Percentiles rank a stretch among this genome's conserved stretches.
These are phyloP conservation scores for Nanorana parkeri DNA, from an alignment of 2,113 vertebrate species.

Conservation along the genomic window DNA sequence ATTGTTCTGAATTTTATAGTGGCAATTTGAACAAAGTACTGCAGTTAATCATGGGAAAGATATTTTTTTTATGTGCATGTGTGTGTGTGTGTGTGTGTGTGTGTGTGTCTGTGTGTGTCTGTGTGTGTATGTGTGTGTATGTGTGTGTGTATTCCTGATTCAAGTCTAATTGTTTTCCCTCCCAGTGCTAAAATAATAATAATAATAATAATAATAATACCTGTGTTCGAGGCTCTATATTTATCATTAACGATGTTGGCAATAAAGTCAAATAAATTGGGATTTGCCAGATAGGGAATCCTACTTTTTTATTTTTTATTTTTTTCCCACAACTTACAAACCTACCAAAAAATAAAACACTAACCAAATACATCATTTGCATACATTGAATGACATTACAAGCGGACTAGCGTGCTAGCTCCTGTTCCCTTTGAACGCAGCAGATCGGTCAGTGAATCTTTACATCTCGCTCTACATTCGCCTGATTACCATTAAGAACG, in stretches of 20 bases:
- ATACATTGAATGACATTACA: constrained; percentile 92
- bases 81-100: constrained; percentile 62
- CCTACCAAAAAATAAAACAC: constrained; percentile 83
- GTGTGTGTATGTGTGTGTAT: constrained; percentile 62
- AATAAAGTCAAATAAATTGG: constrained; percentile 88
- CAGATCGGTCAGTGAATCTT: constrained; percentile 3
- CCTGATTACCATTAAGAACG: too few species aligned
- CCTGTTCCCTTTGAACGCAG: not conserved
- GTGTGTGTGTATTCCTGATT: constrained; percentile 89
- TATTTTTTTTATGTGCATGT: constrained; percentile 68
- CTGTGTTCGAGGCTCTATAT: constrained; percentile 85
- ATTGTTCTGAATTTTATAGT: constrained; percentile 99
- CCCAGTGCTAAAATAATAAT: constrained; percentile 78
- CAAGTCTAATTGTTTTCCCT: constrained; percentile 91
- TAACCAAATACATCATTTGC: constrained; percentile 91
- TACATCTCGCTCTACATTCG: too few species aligned
- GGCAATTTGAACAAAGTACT: constrained; percentile 98
- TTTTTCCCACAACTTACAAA: constrained; percentile 75
- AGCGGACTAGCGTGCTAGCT: not conserved
- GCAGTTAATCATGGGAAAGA: constrained; percentile 92
- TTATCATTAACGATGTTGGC: constrained; percentile 87
- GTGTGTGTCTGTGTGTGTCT: constrained; percentile 68
- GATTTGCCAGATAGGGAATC: constrained; percentile 84
- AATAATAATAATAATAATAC: constrained; percentile 82
- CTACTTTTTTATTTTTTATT: constrained; percentile 69